Base-by-base conservation (phyloP, 1,140 invertebrate species). In the Zaprionus taronus region DNA sequence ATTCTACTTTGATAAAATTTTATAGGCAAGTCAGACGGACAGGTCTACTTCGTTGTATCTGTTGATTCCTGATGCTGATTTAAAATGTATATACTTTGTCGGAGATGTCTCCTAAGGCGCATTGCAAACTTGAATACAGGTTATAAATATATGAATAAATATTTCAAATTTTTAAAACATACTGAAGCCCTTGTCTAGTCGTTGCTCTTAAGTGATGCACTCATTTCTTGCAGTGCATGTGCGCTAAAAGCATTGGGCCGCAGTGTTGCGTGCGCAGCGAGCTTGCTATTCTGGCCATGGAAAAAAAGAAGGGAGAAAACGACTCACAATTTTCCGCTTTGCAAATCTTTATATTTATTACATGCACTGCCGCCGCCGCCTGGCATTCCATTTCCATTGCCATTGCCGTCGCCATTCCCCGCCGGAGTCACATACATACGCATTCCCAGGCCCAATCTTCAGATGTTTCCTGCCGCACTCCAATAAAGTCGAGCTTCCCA, bases 301-400 rank as follows among this genome's bases (percentile, higher is more conserved):
- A 28, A 12, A n/a, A 34, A 53, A 70, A 20, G 1, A 65, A 69
- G 70, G 76, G 51, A 28, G n/a, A 70, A 65, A 65, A 79, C 71
- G 57, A 36, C 49, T 57, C 66, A 71, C 67, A 79, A 79, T 79
- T 79, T 79, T 79, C 77, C 77, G 77, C 77, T 76, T 71, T 79
- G 77, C 66, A 79, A 79, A 79, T 79, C 67, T 75, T 79, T 79
- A 79, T 79, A 79, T 79, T 78, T 79, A 79, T 79, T 79, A 79
- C 76, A 75, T 79, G 55, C 61, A 64, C 60, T 58, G 65, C 55
- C 55, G 31, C 31, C 31, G 31, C 17, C 24, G 20, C 26, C 28
- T 70, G 72, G 65, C 76, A 78, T 75, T 75, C 62, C 76, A 78
- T 75, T 75, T 68, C 55, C 65, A 55, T 66, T 69, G 41, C 26